Conservation (phyloP, 2,797 vertebrate species). For the Tarsius wallacei region DNA sequence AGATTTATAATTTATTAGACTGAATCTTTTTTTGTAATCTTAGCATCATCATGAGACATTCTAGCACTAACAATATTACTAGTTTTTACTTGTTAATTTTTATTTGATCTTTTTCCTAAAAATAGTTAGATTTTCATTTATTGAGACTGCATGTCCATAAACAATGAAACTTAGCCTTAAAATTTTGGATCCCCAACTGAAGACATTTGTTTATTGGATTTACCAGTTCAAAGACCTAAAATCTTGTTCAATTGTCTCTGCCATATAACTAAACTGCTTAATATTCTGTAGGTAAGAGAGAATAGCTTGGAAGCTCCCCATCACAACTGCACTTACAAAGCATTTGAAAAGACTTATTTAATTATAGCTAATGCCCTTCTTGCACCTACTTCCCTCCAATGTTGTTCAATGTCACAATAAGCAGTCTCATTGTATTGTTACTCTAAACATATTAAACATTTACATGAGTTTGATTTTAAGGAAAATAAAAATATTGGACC, state of each 20-base stretch:
- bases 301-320: neutral
- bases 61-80: neutral
- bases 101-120: slow-evolving; percentile 35
- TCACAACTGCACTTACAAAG: neutral
- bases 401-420: slow-evolving; percentile 40
- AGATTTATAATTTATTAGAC: slow-evolving; percentile 17
- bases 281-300: neutral
- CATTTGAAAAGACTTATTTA: slow-evolving; percentile 53
- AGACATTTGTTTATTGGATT: slow-evolving; percentile 67
- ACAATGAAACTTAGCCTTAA: neutral
- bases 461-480: slow-evolving; percentile 10
- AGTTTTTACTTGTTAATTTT: slow-evolving; percentile 42
- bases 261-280: slow-evolving; percentile 40
- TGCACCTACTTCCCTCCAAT: slow-evolving; percentile 33
- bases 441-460: neutral
- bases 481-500: slow-evolving; percentile 46
- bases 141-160: slow-evolving; percentile 7
- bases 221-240: slow-evolving; percentile 42
- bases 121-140: slow-evolving; percentile 20
- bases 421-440: slow-evolving; percentile 29
- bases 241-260: neutral
- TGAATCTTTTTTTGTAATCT: neutral
- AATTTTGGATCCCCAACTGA: neutral
- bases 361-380: slow-evolving; percentile 34
- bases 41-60: neutral